phyloP scores from a whole-genome alignment of 1,140 invertebrate genomes.

The Parapsyche elsis region DNA sequence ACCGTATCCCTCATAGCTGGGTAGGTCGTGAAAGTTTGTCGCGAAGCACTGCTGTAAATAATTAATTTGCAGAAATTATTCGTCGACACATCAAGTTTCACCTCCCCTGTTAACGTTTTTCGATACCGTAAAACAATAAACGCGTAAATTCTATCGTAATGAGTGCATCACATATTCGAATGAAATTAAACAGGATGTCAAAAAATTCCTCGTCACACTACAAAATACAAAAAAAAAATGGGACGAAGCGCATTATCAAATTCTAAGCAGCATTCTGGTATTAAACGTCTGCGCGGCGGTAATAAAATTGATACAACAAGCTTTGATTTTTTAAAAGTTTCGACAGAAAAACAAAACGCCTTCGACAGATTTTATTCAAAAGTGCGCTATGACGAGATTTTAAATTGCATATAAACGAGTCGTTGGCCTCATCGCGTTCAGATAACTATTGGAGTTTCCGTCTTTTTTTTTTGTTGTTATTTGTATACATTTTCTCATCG shows the following conservation, averaged over 20 bases:
- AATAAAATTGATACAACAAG: neutral
- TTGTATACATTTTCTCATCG: neutral
- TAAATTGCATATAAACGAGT: conserved; percentile 22
- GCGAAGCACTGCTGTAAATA: too few relatives aligned
- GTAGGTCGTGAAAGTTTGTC: too few relatives aligned
- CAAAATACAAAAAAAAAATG: neutral
- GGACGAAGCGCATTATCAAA: neutral
- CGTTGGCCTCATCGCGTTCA: conserved; percentile 13
- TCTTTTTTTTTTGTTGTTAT: neutral
- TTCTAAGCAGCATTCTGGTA: neutral
- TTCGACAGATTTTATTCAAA: conserved; percentile 6
- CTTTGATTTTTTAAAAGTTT: neutral
- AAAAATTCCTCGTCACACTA: neutral
- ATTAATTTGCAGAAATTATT: too few relatives aligned
- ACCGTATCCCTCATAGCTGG: too few relatives aligned
- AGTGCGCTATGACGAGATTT: conserved; percentile 24
- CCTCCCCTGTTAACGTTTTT: too few relatives aligned
- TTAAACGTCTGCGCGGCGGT: neutral
- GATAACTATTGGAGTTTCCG: neutral
- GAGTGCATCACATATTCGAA: too few relatives aligned
- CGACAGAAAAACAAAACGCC: neutral
- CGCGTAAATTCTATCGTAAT: too few relatives aligned
- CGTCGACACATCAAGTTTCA: too few relatives aligned
- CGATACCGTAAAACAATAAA: too few relatives aligned
- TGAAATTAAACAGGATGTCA: too few relatives aligned